Evolutionary conservation across 2,797 vertebrate species (phyloP).

Genomic region (Microctenopoma lineatum): DNA sequence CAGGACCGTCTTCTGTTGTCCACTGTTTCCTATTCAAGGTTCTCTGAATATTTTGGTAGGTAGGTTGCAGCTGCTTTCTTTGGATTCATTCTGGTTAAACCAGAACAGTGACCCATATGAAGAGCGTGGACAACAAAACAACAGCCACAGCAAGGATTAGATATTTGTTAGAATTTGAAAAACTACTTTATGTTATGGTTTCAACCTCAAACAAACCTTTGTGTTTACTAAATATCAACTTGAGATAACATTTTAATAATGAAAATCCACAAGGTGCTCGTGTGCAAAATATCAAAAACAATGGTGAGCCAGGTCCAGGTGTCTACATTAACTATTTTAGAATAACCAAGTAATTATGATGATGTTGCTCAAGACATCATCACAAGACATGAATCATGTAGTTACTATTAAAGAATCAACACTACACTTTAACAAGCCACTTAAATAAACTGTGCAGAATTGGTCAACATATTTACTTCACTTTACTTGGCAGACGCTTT

Average conservation of each 20-base stretch:
- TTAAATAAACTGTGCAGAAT: neutral
- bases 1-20: neutral
- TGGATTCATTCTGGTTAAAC: neutral
- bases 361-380: no score
- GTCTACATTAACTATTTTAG: neutral
- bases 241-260: conserved; percentile 9
- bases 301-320: neutral
- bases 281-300: neutral
- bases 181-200: conserved; percentile 5
- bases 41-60: neutral
- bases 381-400: no score
- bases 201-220: neutral
- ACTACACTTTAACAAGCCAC: neutral
- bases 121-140: no score
- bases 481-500: no score
- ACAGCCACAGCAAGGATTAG: no score
- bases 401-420: no score
- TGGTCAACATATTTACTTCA: no score
- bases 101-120: no score
- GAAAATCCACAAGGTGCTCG: conserved; percentile 1
- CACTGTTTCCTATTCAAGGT: neutral
- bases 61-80: neutral
- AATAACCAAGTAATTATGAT: neutral
- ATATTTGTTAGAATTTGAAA: neutral
- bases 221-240: conserved; percentile 7